Conservation (phyloP, 2,113 vertebrate genomes). For the Spizaetus ornatus region DNA sequence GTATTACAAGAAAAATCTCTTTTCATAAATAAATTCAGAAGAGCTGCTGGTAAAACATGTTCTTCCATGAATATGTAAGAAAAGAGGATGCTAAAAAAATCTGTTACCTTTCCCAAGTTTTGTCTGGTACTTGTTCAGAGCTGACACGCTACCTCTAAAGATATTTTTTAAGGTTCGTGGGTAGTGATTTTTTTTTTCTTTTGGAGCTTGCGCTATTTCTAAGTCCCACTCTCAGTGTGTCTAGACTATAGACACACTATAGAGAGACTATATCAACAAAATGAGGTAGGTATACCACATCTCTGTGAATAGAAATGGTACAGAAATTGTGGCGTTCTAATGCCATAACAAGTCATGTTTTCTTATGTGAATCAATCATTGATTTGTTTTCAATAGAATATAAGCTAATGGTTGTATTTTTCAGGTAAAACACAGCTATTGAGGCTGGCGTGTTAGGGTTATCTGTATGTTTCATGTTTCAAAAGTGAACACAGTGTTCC, state of each 20-base stretch:
- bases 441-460: background rate
- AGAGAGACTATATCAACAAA: background rate
- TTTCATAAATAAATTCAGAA: background rate
- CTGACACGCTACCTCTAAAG: background rate
- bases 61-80: background rate
- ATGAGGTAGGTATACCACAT: background rate
- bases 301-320: background rate
- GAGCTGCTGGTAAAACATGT: background rate
- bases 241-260: background rate
- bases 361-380: background rate
- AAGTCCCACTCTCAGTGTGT: background rate
- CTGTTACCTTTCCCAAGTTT: background rate
- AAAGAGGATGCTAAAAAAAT: background rate
- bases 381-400: background rate
- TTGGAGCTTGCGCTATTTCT: background rate
- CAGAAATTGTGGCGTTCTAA: background rate
- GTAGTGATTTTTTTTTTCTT: background rate
- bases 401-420: background rate
- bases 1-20: background rate
- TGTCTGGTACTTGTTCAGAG: background rate
- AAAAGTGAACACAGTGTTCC: background rate
- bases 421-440: background rate
- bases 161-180: background rate
- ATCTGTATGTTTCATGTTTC: background rate
- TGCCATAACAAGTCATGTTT: background rate